Conservation (phyloP, 2,888 invertebrate genomes). For the Theretra japonica region DNA sequence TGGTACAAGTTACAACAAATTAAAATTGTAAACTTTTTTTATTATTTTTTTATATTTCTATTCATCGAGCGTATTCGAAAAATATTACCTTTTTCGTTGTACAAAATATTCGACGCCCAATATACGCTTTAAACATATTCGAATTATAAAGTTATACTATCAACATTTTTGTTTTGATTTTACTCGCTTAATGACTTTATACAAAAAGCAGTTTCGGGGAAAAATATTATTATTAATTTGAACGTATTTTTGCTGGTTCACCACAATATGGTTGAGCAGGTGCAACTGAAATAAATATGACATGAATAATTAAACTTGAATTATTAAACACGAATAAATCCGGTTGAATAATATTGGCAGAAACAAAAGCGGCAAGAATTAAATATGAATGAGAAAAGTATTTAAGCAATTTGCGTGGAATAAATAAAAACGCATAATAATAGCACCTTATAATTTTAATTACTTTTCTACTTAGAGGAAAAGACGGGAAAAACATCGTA, state of each 20-base stretch:
- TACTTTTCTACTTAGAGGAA: constrained; percentile 10
- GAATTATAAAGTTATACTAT: no score
- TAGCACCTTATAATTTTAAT: background rate
- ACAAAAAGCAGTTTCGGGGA: no score
- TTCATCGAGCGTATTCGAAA: no score
- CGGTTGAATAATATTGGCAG: background rate
- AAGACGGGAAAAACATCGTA: background rate
- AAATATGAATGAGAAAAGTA: background rate
- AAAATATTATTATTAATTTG: background rate
- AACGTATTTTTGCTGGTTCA: background rate
- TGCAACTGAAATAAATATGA: background rate
- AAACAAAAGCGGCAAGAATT: background rate
- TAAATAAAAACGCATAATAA: background rate
- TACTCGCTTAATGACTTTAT: no score
- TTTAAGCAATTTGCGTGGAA: background rate
- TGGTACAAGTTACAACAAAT: background rate
- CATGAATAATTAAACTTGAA: background rate
- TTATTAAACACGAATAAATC: background rate
- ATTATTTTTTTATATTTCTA: no score
- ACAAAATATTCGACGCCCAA: no score
- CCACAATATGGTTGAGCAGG: background rate
- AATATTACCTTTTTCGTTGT: no score
- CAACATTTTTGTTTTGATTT: no score
- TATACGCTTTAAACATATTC: no score
- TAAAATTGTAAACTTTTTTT: background rate